phyloP scores from a whole-genome alignment of 2,797 vertebrate genomes.

The Ataeniobius toweri region DNA sequence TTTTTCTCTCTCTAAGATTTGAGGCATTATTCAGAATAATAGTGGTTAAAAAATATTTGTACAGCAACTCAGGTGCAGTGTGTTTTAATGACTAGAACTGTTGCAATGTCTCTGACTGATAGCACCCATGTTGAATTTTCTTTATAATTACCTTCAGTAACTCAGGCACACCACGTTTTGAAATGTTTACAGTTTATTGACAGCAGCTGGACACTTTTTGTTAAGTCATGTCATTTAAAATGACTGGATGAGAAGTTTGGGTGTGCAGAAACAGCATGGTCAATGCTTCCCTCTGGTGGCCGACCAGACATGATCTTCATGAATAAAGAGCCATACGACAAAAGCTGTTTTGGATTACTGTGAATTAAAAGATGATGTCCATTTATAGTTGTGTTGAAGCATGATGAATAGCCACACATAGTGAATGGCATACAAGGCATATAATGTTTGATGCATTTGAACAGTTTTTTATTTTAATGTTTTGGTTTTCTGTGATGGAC shows the following conservation, averaged over 20 bases:
- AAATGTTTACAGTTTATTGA: background rate
- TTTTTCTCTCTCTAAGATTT: background rate
- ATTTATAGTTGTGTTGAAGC: background rate
- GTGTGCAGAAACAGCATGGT: background rate
- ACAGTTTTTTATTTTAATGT: background rate
- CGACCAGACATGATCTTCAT: background rate
- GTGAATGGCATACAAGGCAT: background rate
- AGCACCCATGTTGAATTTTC: constrained; percentile 16
- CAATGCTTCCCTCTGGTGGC: constrained; percentile 47
- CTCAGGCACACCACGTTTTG: background rate
- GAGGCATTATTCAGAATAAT: constrained; percentile 10
- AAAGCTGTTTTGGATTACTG: background rate
- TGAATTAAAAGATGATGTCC: background rate
- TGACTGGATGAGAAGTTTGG: background rate
- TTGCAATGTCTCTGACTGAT: constrained; percentile 4
- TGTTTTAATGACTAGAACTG: constrained; percentile 25
- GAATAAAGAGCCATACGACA: background rate
- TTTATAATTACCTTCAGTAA: background rate
- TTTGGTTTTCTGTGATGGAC: background rate
- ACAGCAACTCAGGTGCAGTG: constrained; percentile 20
- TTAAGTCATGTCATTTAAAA: constrained; percentile 23
- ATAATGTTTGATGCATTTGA: background rate
- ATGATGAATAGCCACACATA: background rate
- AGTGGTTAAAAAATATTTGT: background rate
- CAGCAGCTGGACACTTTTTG: constrained; percentile 10